Evolutionary conservation across 2,797 vertebrate genomes (phyloP), one percentile per base, ranked within the genome.

Genomic region (Smutsia gigantea): DNA sequence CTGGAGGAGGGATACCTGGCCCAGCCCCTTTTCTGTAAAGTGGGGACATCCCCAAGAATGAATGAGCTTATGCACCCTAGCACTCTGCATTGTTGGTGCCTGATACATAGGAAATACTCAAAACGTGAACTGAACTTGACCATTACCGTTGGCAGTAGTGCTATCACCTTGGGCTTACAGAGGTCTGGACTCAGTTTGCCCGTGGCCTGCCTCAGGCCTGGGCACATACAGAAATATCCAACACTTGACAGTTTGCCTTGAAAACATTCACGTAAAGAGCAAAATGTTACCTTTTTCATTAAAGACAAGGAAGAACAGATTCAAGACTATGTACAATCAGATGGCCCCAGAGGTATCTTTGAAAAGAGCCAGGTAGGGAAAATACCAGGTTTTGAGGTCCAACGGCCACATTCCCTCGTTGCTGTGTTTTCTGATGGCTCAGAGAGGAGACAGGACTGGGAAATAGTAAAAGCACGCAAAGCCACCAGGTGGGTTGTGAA

Each of bases 111-210:
- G 64, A 37, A 42, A 72, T 10, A 46, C 51, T 59, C 42, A 23
- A 19, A 57, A 75, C 2, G 23, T 59, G 53, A 64, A 59, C 31
- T 69, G 8, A 53, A 29, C 10, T 34, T 29, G 2, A 13, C 12
- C 2, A 1, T 39, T n/a, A 19, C 46, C 12, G 7, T 39, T 46
- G 11, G 46, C 46, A 17, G 9, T 34, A 17, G 34, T 3, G 21
- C 15, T 14, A 0, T 72, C 53, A 1, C 12, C 74, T 15, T 3
- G 46, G 51, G 46, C 61, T 68, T 1, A 0, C 0, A 17, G 25
- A 31, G 15, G 49, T 8, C 55, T 12, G 31, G 53, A 51, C 29
- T 15, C 19, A 46, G 23, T 25, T 59, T 6, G 5, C 21, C 37
- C 1, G 0, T 18, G 12, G n/a, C 29, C 57, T 2, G 23, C 18